Evolutionary conservation across 2,888 invertebrate genomes (phyloP), one percentile per base, ranked within the genome.

Genomic region (Drymonia ruficornis): DNA sequence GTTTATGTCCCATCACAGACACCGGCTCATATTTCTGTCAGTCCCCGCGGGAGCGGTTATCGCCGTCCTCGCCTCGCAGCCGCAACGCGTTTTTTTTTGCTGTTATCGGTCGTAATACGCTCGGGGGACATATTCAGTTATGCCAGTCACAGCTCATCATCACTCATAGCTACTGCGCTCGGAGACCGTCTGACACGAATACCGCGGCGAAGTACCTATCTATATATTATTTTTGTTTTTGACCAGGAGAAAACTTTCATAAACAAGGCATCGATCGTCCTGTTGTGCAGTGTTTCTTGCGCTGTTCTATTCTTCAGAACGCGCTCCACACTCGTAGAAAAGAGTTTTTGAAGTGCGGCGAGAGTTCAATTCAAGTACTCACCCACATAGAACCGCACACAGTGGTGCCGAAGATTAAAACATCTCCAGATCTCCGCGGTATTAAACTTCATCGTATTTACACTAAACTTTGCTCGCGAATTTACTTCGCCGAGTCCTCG

Each of bases 381-480:
- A 59, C 65, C 59, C 56, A 60, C 63, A 56, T 60, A 60, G 52
- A 65, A 65, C 72, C 74, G 55, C 70, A 55, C 61, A 58, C 60
- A 50, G 16, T 50, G 16, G 40, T 46, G 47, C 46, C 47, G 44
- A 64, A 67, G 63, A 77, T 78, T 77, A 71, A 76, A 81, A 73
- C 74, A 73, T 74, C 61, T 67, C 69, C 53, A 65, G 58, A 71
- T 80, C 78, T 74, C 67, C 56, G 56, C 70, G 69, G 67, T 69
- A 72, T 71, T 69, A 57, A 83, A 83, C 75, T 83, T 80, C 68
- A 76, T 74, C 78, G 73, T 80, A 80, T 83, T 81, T 78, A 79
- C 78, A 75, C 72, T 57, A 74, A 81, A 78, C 74, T 80, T 78
- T 74, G 59, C 61, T 65, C 62, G 58, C 65, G 70, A 78, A 84